Percentiles rank a stretch among this genome's conserved stretches.
Conservation (phyloP, 35 echinoderm and acorn worm genomes). For the Apostichopus japonicus region DNA sequence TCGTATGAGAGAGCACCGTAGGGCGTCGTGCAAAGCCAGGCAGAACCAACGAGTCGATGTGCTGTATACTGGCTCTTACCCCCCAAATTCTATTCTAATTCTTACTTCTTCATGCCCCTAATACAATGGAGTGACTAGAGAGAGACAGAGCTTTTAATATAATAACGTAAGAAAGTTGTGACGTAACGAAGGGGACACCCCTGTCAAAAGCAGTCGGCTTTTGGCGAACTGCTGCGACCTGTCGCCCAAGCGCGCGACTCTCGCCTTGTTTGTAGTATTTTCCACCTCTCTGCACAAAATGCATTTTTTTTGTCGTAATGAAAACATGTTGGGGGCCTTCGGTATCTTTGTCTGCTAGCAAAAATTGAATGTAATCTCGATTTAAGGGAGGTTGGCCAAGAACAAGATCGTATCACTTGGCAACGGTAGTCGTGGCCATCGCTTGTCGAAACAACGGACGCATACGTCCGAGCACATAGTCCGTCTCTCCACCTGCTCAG, state of each 20-base stretch:
- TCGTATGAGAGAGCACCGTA: background rate
- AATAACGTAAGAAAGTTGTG: background rate
- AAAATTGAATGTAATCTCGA: conserved; percentile 49
- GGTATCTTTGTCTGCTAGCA: conserved; percentile 46
- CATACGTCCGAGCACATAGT: conserved; percentile 44
- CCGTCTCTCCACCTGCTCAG: conserved; percentile 44
- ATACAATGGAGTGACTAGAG: background rate
- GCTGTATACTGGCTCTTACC: background rate
- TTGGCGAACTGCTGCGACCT: conserved; percentile 27
- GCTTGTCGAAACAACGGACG: conserved; percentile 53
- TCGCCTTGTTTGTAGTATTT: conserved; percentile 46
- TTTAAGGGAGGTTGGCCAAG: conserved; percentile 28
- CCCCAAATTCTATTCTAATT: background rate
- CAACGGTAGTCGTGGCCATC: conserved; percentile 41
- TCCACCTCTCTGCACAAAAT: conserved; percentile 59
- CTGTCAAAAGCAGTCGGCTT: background rate
- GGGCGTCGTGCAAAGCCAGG: conserved; percentile 8
- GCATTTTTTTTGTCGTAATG: conserved; percentile 49
- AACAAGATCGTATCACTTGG: conserved; percentile 61
- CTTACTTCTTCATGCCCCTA: background rate
- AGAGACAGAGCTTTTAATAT: background rate
- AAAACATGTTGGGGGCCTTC: conserved; percentile 62
- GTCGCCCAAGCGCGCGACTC: conserved; percentile 41
- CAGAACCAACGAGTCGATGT: background rate
- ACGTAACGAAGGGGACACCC: conserved; percentile 32